Evolutionary conservation across 2,113 vertebrate species (phyloP).

Genomic region (Coptodon rendalli): DNA sequence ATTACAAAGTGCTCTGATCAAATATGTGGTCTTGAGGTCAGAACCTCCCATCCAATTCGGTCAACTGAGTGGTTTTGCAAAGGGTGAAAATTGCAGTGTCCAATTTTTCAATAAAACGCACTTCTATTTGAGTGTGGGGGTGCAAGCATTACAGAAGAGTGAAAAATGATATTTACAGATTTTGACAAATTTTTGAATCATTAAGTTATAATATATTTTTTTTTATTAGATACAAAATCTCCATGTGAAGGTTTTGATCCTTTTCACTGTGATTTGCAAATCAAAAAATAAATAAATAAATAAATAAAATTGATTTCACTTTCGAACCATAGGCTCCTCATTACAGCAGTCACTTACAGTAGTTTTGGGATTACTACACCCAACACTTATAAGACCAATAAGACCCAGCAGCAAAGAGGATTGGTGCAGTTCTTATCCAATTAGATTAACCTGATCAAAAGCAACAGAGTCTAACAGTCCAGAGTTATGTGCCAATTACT

Average conservation of each 20-base stretch:
- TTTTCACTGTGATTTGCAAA: background rate
- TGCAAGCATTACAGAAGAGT: background rate
- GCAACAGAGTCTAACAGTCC: background rate
- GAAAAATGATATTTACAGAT: background rate
- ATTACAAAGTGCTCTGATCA: background rate
- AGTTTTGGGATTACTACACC: slow-evolving; percentile 8
- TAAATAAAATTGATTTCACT: background rate
- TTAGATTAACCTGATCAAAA: slow-evolving; percentile 42
- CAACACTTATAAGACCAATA: slow-evolving; percentile 4
- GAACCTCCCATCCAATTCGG: background rate
- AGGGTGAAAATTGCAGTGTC: background rate
- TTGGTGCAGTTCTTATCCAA: slow-evolving; percentile 31
- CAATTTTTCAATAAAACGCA: background rate
- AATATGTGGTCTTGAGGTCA: background rate
- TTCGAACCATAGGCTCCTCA: background rate
- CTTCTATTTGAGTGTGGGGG: background rate
- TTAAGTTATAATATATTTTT: background rate
- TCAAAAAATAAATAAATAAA: background rate
- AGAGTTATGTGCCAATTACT: background rate
- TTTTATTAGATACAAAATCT: background rate
- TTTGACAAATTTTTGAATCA: background rate
- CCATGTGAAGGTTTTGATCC: background rate
- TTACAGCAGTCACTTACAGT: background rate
- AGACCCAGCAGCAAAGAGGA: slow-evolving; percentile 41
- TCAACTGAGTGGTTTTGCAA: background rate